Percentiles rank a stretch among this genome's conserved stretches.
phyloP scores from a whole-genome alignment of 2,113 vertebrate species.

The Synodontis membranacea region DNA sequence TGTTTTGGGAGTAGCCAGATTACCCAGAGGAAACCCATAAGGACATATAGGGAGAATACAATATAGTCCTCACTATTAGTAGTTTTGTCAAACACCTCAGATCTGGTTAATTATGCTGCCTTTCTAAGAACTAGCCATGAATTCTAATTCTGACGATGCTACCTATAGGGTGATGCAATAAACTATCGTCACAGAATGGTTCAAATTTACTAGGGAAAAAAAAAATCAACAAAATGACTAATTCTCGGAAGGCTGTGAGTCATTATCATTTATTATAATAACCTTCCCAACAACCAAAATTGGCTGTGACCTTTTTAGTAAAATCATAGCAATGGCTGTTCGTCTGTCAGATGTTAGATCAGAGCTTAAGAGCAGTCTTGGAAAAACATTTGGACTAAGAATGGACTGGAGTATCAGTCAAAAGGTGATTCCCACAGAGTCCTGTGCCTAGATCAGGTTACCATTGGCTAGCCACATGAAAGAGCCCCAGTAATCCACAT shows the following conservation, averaged over 20 bases:
- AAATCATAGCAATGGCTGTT: conserved; percentile 12
- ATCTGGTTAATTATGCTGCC: not conserved
- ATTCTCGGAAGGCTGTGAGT: not conserved
- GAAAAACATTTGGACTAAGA: conserved; percentile 94
- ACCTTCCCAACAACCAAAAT: not conserved
- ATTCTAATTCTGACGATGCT: not conserved
- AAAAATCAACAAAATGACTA: not conserved
- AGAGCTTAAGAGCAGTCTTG: conserved; percentile 87
- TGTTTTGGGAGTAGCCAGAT: not conserved
- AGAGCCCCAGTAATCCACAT: conserved; percentile 81
- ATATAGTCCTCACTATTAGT: not conserved
- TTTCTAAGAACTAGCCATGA: not conserved
- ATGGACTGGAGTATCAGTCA: conserved; percentile 82
- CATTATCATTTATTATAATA: conserved; percentile 1
- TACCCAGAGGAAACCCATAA: not conserved
- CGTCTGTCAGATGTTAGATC: conserved; percentile 68
- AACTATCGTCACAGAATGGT: not conserved
- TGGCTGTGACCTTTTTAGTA: conserved; percentile 4
- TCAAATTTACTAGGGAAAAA: not conserved
- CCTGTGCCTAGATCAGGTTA: conserved; percentile 82
- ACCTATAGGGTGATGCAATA: not conserved
- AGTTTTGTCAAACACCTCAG: not conserved
- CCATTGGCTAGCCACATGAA: conserved; percentile 83
- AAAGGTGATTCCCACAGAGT: conserved; percentile 85
- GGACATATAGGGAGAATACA: not conserved